Evolutionary conservation across 2,113 vertebrate genomes (phyloP).

Genomic region (Calypte anna): DNA sequence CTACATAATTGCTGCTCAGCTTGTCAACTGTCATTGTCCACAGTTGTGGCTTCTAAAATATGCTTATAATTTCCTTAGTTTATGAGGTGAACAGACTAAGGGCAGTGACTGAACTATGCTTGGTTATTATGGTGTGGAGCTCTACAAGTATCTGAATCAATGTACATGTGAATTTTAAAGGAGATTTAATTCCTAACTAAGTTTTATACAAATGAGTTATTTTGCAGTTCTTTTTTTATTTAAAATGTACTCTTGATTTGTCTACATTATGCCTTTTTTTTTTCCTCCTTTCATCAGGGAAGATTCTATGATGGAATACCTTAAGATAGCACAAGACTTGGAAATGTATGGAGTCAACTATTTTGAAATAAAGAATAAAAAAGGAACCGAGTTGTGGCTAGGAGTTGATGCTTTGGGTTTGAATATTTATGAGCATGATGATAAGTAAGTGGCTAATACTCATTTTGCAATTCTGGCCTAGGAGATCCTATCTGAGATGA

Average conservation of each 20-base stretch:
- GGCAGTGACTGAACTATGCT: background rate
- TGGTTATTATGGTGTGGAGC: background rate
- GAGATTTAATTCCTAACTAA: background rate
- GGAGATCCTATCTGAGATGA: background rate
- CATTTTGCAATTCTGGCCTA: background rate
- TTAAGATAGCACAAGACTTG: slow-evolving; percentile 96
- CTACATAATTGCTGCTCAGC: background rate
- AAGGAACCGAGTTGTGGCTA: slow-evolving; percentile 96
- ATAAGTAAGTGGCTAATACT: slow-evolving; percentile 86
- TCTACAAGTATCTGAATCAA: background rate
- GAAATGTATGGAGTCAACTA: slow-evolving; percentile 99
- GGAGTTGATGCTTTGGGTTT: slow-evolving; percentile 96
- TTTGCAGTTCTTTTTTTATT: background rate
- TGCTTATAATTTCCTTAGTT: background rate
- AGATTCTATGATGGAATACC: slow-evolving; percentile 98
- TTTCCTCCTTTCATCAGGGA: slow-evolving; percentile 81
- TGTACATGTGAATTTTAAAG: background rate
- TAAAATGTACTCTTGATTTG: background rate
- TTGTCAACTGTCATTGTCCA: background rate
- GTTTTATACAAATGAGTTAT: background rate
- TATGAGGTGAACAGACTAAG: background rate
- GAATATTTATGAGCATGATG: slow-evolving; percentile 97
- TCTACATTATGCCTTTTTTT: background rate
- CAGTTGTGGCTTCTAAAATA: background rate
- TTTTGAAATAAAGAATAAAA: slow-evolving; percentile 99